Conservation (phyloP, 1,140 invertebrate species). For the Popillia japonica region DNA sequence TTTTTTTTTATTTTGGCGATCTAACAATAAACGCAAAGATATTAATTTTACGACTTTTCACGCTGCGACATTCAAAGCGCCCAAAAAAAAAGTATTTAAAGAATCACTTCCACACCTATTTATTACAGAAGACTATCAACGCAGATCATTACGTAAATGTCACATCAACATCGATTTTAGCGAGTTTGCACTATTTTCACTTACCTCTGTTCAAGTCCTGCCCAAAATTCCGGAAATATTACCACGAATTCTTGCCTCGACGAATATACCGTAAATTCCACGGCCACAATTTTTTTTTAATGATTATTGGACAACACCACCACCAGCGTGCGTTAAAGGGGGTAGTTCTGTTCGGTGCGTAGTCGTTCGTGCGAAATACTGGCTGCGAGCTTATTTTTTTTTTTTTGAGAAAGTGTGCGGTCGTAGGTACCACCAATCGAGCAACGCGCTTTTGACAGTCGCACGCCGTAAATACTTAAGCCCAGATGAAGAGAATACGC, state of each 20-base stretch:
- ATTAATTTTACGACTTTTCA: no score
- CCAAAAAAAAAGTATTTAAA: no score
- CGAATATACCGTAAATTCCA: no score
- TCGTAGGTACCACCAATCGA: not conserved
- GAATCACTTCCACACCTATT: no score
- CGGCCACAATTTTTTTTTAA: not conserved
- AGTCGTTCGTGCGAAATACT: not conserved
- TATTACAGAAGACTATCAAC: no score
- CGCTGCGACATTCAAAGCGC: no score
- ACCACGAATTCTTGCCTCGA: not conserved
- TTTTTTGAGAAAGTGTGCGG: not conserved
- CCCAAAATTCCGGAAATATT: not conserved
- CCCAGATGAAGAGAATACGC: slow-evolving; percentile 12
- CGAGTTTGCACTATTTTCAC: not conserved
- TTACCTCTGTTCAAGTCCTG: not conserved
- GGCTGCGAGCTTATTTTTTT: not conserved
- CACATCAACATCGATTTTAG: not conserved
- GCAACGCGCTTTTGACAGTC: slow-evolving; percentile 11
- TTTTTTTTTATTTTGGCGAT: no score
- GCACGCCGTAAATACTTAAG: slow-evolving; percentile 13
- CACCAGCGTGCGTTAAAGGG: not conserved
- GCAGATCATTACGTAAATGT: not conserved
- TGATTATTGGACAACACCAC: not conserved
- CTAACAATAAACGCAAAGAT: no score
- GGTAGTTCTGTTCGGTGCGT: not conserved